These are phyloP conservation scores for Schizopygopsis pylzovi DNA, from an alignment of 2,797 vertebrate genomes.

Conservation along the genomic window DNA sequence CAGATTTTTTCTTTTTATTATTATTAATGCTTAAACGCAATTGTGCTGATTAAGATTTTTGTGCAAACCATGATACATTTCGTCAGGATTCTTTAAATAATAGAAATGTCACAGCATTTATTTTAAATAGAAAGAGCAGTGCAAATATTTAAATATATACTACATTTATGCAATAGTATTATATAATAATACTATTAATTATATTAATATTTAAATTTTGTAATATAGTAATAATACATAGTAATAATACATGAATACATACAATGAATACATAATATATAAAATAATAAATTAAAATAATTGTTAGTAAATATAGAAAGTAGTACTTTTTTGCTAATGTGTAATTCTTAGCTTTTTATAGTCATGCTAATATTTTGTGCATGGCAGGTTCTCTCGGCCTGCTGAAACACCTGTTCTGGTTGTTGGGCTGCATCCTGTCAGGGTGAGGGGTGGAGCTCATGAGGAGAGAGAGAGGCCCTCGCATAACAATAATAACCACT, in stretches of 20 bases:
- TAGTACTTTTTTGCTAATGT: background rate
- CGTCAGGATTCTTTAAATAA: background rate
- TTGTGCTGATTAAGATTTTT: background rate
- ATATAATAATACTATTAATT: background rate
- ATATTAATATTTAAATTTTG: background rate
- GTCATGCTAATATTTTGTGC: slow-evolving; percentile 1
- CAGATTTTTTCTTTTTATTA: background rate
- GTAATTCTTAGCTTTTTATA: background rate
- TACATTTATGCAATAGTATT: too few relatives aligned
- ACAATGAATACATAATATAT: too few relatives aligned
- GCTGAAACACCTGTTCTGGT: slow-evolving; percentile 61
- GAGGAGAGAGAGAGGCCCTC: slow-evolving; percentile 56
- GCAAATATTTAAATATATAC: background rate
- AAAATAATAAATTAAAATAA: too few relatives aligned
- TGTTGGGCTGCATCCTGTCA: slow-evolving; percentile 74
- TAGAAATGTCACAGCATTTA: background rate
- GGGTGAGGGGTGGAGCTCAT: slow-evolving; percentile 56
- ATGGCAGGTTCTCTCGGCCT: slow-evolving; percentile 16
- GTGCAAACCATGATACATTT: background rate
- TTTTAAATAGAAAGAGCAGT: background rate
- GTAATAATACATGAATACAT: background rate
- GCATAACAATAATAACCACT: slow-evolving; percentile 47
- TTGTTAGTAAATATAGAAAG: background rate
- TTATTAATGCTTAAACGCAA: background rate
- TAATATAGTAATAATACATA: background rate